Percentiles rank a stretch among this genome's conserved stretches.
These are phyloP conservation scores for Sphyrna mokarran DNA, from an alignment of 2,113 vertebrate genomes.

Conservation along the genomic window DNA sequence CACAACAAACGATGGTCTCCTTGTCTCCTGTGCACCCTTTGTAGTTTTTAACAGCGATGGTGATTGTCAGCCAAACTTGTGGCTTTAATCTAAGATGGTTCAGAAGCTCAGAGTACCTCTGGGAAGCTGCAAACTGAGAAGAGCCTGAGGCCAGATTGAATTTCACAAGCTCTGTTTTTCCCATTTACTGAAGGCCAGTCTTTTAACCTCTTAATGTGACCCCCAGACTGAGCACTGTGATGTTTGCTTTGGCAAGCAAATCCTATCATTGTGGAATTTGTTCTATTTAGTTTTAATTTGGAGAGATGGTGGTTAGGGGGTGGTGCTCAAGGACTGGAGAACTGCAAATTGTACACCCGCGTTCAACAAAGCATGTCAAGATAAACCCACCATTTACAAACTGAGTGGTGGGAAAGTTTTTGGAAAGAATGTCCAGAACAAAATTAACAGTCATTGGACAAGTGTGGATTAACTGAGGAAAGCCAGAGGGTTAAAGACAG, in stretches of 20 bases:
- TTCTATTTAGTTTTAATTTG: background rate
- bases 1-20: background rate
- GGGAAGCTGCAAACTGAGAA: background rate
- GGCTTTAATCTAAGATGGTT: background rate
- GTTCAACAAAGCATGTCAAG: background rate
- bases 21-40: background rate
- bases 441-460: background rate
- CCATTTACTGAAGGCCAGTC: background rate
- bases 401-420: background rate
- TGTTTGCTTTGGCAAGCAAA: background rate
- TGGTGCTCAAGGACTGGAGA: background rate
- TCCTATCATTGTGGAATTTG: background rate
- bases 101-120: background rate
- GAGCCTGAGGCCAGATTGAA: background rate
- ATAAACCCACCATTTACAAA: background rate
- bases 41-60: background rate
- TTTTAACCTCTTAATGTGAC: background rate
- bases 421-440: background rate
- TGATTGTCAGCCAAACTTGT: background rate
- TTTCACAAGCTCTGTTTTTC: background rate
- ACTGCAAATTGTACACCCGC: background rate
- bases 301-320: background rate
- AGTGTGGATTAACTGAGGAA: no score
- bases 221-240: background rate
- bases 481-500: background rate